Evolutionary conservation across 1,140 invertebrate species (phyloP).

Genomic region (Lasioglossum baleicum): DNA sequence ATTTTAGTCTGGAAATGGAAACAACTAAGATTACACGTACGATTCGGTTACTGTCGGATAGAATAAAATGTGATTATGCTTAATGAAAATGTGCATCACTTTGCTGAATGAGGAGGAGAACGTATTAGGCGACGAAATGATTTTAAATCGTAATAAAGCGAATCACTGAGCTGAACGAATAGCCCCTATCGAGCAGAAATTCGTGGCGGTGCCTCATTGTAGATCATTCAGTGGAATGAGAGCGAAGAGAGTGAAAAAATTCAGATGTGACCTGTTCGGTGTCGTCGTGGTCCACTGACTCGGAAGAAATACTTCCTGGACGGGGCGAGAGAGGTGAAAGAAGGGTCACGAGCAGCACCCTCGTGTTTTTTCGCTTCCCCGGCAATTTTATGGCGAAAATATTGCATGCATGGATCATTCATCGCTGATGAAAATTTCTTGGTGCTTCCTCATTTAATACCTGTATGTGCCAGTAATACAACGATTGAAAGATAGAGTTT

Average conservation of each 20-base stretch:
- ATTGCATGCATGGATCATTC: constrained; percentile 18
- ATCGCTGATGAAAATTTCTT: constrained; percentile 31
- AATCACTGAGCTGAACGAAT: constrained; percentile 9
- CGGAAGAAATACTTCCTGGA: constrained; percentile 79
- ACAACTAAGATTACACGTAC: not conserved
- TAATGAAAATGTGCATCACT: not conserved
- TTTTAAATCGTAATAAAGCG: constrained; percentile 11
- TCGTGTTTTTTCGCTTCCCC: constrained; percentile 20
- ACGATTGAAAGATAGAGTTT: no score
- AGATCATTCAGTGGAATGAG: not conserved
- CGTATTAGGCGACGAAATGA: not conserved
- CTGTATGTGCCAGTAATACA: not conserved
- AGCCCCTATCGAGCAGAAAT: constrained; percentile 19
- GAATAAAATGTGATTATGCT: not conserved
- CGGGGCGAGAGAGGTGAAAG: constrained; percentile 47
- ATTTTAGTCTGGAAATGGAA: not conserved
- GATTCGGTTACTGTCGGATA: not conserved
- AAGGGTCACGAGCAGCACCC: constrained; percentile 20
- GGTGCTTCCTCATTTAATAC: not conserved
- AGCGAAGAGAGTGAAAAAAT: constrained; percentile 71
- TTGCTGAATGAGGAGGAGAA: no score
- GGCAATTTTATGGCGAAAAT: not conserved
- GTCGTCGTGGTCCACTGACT: constrained; percentile 74
- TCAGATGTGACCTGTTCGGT: constrained; percentile 78
- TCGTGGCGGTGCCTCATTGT: constrained; percentile 1